A percentile compares a stretch with the other conserved stretches of the same genome.
These are phyloP conservation scores for Periophthalmodon schlosseri DNA, from an alignment of 2,113 vertebrate genomes.

Conservation along the genomic window DNA sequence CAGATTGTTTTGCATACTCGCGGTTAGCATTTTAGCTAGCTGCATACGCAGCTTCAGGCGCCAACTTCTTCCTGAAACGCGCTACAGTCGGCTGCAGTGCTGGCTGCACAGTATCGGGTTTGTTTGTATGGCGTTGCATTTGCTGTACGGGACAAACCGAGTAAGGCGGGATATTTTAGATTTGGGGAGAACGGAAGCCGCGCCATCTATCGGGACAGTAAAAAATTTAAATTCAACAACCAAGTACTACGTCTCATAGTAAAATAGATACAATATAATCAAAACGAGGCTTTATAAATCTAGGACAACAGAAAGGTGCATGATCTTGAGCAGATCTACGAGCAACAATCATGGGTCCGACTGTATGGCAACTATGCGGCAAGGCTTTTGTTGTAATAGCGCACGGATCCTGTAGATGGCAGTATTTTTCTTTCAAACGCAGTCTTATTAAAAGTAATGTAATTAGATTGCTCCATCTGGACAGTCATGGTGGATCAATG, in stretches of 20 bases:
- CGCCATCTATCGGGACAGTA: not conserved
- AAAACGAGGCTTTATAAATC: not conserved
- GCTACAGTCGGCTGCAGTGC: constrained; percentile 21
- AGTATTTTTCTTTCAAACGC: constrained; percentile 20
- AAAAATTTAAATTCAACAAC: not conserved
- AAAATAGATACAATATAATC: not conserved
- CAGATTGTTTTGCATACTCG: constrained; percentile 27
- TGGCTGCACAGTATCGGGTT: not conserved
- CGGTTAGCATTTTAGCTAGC: constrained; percentile 51
- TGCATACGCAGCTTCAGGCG: constrained; percentile 51
- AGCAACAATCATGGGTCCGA: too few species aligned
- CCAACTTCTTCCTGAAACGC: constrained; percentile 78
- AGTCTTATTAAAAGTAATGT: not conserved
- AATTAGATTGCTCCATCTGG: not conserved
- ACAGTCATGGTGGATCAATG: not conserved
- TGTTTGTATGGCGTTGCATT: constrained; percentile 34
- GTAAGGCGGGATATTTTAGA: rapidly evolving
- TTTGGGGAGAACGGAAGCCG: not conserved
- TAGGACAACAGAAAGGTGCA: not conserved
- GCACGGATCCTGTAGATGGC: constrained; percentile 39
- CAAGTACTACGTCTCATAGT: not conserved
- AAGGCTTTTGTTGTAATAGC: constrained; percentile 9
- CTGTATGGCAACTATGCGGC: not conserved
- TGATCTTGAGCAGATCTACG: too few species aligned
- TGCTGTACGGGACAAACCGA: constrained; percentile 25